Evolutionary conservation across 2,888 invertebrate genomes (phyloP), one percentile per base, ranked within the genome.

Genomic region (Ischnus inquisitorius): DNA sequence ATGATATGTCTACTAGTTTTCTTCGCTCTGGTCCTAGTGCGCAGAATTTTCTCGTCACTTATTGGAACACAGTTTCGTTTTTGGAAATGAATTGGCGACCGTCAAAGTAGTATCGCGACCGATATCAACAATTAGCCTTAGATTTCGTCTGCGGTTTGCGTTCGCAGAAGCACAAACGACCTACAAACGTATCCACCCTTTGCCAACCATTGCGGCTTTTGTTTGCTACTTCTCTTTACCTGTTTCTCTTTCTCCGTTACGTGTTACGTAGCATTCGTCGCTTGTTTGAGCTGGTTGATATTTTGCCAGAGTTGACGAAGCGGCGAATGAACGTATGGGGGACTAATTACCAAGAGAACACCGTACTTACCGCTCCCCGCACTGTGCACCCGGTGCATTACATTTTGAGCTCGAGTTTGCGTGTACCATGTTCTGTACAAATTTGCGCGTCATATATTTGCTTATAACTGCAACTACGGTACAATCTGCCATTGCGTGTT

Each of bases 301-400:
- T 41, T 34, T 12, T 39, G 75, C 34, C 67, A 25, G 62, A 65
- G 76, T 67, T 76, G 65, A 82, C 80, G 77, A 74, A 77, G 60
- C 72, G 80, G 34, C 54, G 80, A 67, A 72, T 67, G 57, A 39
- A 51, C 51, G 76, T 80, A 80, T 25, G 79, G 14, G 57, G 71
- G 67, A 76, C 65, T 83, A 83, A 83, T 83, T 83, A 72, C 69
- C 76, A 54, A 39, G 51, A 22, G 41, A 60, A 75, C 60, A 48
- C 57, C 69, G 54, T 41, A 79, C 69, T 75, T 64, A 43, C 51
- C 10, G 48, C 60, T 71, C 16, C 43, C 14, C 41, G 34, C 12
- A 25, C 34, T 12, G 14, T 43, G 60, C 77, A 19, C 51, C 62
- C 69, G 65, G 39, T 65, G 71, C 39, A 75, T 28, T 46, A 46